These are phyloP conservation scores for Odobenus rosmarus DNA, from an alignment of 2,113 vertebrate species.

Conservation along the genomic window DNA sequence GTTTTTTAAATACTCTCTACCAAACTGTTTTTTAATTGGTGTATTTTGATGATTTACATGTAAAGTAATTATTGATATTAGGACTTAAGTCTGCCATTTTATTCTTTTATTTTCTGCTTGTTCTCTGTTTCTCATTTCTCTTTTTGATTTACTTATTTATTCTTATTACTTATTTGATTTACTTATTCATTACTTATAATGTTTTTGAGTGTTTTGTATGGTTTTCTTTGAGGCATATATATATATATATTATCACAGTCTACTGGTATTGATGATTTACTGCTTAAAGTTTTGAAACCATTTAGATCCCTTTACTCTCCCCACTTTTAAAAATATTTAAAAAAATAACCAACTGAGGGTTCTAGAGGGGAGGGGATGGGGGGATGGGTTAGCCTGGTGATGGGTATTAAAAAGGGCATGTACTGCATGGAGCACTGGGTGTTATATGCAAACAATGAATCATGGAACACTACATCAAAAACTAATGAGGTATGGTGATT, in stretches of 20 bases:
- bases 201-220: not conserved
- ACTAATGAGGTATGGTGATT: too few species aligned
- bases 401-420: too few species aligned
- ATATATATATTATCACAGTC: not conserved
- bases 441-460: too few species aligned
- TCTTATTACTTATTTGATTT: not conserved
- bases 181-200: not conserved
- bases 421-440: too few species aligned
- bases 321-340: not conserved
- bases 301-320: not conserved
- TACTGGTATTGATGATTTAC: not conserved
- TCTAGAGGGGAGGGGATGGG: too few species aligned
- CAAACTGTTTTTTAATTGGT: not conserved
- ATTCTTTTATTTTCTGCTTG: not conserved
- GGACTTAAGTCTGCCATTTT: not conserved
- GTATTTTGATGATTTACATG: not conserved
- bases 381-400: too few species aligned
- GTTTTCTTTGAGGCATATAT: not conserved
- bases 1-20: not conserved
- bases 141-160: not conserved
- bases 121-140: not conserved
- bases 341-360: too few species aligned
- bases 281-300: not conserved
- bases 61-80: not conserved
- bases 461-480: too few species aligned